phyloP scores from a whole-genome alignment of 2,113 vertebrate genomes.

The Mesembrinibis cayennensis region DNA sequence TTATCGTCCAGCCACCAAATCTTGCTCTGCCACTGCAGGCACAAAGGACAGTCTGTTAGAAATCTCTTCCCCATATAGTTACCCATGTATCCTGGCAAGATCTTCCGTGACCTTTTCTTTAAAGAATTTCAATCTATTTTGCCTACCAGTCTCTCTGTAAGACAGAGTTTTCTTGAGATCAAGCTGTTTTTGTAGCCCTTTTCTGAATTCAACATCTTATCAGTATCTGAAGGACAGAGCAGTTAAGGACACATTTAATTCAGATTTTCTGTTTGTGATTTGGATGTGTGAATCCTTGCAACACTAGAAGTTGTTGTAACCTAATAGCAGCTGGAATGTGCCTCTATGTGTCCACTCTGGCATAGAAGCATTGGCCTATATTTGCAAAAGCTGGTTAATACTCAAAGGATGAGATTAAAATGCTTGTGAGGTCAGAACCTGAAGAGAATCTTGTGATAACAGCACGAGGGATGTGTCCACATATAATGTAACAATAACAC shows the following conservation, averaged over 20 bases:
- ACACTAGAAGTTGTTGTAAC: background rate
- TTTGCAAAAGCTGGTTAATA: background rate
- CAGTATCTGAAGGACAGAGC: background rate
- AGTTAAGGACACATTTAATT: background rate
- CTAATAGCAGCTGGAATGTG: background rate
- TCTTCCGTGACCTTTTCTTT: background rate
- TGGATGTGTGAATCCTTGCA: background rate
- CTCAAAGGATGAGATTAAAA: background rate
- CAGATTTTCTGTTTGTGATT: background rate
- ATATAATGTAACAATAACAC: background rate
- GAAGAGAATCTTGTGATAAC: background rate
- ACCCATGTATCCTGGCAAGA: background rate
- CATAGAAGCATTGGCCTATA: background rate
- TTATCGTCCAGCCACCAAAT: background rate
- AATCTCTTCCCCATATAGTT: background rate
- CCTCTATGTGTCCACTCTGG: background rate
- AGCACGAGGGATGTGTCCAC: background rate
- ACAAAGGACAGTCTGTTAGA: background rate
- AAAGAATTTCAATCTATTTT: background rate
- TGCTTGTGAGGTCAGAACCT: background rate
- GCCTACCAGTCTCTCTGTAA: background rate
- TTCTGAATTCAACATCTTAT: background rate
- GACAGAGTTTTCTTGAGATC: background rate
- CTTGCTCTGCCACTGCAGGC: background rate
- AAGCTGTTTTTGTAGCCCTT: background rate